Evolutionary conservation across 2,888 invertebrate genomes (phyloP).

Genomic region (Meteorus cinctellus): DNA sequence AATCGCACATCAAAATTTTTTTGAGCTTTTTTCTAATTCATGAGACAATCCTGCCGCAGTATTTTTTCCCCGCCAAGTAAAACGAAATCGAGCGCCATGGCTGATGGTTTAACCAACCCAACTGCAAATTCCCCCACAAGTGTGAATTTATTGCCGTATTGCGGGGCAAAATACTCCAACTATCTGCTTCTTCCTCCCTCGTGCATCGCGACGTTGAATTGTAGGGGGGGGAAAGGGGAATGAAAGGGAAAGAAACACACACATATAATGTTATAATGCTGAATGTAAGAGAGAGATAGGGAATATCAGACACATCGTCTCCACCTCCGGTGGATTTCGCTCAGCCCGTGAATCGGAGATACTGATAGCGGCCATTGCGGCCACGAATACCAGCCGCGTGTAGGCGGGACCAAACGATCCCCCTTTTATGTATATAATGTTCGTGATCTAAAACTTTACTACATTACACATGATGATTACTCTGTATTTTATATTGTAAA

Average conservation of each 20-base stretch:
- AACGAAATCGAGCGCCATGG: conserved; percentile 41
- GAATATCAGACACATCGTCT: conserved; percentile 67
- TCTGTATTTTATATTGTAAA: not conserved
- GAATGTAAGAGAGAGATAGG: conserved; percentile 40
- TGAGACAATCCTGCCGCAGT: not conserved
- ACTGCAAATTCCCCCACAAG: conserved; percentile 39
- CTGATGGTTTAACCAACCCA: conserved; percentile 41
- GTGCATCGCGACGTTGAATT: conserved; percentile 9
- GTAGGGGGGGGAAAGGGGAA: conserved; percentile 40
- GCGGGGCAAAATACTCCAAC: conserved; percentile 36
- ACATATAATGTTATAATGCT: not conserved
- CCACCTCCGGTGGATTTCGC: conserved; percentile 63
- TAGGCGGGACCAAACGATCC: conserved; percentile 70
- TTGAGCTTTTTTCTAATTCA: no score
- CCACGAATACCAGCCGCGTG: conserved; percentile 66
- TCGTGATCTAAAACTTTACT: not conserved
- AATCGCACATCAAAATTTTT: no score
- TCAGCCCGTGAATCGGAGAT: conserved; percentile 61
- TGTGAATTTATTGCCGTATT: conserved; percentile 54
- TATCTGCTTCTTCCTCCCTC: conserved; percentile 19
- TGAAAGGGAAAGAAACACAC: conserved; percentile 39
- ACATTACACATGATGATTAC: conserved; percentile 20
- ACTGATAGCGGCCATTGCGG: conserved; percentile 71
- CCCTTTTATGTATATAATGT: conserved; percentile 19
- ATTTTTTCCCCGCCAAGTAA: conserved; percentile 7